phyloP scores from a whole-genome alignment of 2,888 invertebrate species.

The Acanthosepion esculentum region DNA sequence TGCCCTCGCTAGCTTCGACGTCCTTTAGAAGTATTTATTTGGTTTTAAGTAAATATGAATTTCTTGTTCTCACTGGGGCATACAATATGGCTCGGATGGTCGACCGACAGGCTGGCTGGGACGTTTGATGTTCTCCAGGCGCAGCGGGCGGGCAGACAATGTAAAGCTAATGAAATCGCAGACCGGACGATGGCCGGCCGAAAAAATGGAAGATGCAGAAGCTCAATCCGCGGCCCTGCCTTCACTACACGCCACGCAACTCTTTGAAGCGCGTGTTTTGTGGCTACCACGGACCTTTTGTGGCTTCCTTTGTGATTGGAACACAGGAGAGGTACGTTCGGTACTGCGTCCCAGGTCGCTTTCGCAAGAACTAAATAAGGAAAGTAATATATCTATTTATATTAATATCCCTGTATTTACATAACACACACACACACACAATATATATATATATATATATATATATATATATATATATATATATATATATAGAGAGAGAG shows the following conservation, averaged over 20 bases:
- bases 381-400: neutral
- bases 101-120: constrained; percentile 33
- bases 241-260: neutral
- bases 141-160: constrained; percentile 14
- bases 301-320: constrained; percentile 7
- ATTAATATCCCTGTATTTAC: neutral
- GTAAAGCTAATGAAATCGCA: constrained; percentile 1
- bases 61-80: constrained; percentile 33
- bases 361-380: neutral
- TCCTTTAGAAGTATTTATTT: neutral
- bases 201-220: constrained; percentile 33
- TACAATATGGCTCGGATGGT: constrained; percentile 33
- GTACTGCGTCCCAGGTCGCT: neutral
- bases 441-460: neutral
- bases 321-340: constrained; percentile 33
- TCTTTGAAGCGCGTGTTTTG: constrained; percentile 8
- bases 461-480: neutral
- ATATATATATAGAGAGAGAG: neutral
- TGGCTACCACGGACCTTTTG: constrained; percentile 12
- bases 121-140: constrained; percentile 8
- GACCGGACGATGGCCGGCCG: constrained; percentile 33
- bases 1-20: neutral
- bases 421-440: no score
- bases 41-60: constrained; percentile 33
- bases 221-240: neutral